Conservation (phyloP, 37 sponge, comb jelly and placozoan genomes). For the Bolinopsis microptera region DNA sequence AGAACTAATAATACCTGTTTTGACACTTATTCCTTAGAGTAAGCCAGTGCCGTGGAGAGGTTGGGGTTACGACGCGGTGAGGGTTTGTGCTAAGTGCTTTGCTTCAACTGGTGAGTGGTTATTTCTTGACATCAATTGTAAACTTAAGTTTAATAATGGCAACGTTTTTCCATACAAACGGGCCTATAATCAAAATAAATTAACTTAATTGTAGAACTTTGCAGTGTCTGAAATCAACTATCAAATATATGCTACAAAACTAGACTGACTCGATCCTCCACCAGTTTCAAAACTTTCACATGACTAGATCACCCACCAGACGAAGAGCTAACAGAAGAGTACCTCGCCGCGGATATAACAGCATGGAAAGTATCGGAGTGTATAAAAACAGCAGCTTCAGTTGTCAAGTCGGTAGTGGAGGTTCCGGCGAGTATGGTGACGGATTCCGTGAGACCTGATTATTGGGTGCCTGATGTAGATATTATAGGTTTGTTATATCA, state of each 20-base stretch:
- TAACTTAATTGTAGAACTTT: too few relatives aligned
- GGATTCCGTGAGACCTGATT: slow-evolving; percentile 85
- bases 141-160: too few relatives aligned
- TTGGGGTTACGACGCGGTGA: slow-evolving; percentile 83
- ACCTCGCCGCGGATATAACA: neutral
- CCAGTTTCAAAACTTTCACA: too few relatives aligned
- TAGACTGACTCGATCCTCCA: too few relatives aligned
- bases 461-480: slow-evolving; percentile 84
- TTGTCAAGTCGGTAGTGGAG: slow-evolving; percentile 48
- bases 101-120: neutral
- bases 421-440: slow-evolving; percentile 67
- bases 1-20: too few relatives aligned
- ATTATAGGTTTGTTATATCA: slow-evolving; percentile 62
- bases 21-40: slow-evolving; percentile 10
- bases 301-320: slow-evolving; percentile 10
- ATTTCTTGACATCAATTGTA: too few relatives aligned
- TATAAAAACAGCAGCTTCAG: slow-evolving; percentile 39
- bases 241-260: too few relatives aligned
- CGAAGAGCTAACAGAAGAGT: slow-evolving; percentile 26
- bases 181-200: too few relatives aligned
- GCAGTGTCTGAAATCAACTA: too few relatives aligned
- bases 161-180: too few relatives aligned
- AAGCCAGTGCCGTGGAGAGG: slow-evolving; percentile 93
- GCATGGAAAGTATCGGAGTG: slow-evolving; percentile 61
- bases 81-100: slow-evolving; percentile 87